Percentiles rank a stretch among this genome's conserved stretches.
These are phyloP conservation scores for Cheilosia vernalis DNA, from an alignment of 2,888 invertebrate genomes.

Conservation along the genomic window DNA sequence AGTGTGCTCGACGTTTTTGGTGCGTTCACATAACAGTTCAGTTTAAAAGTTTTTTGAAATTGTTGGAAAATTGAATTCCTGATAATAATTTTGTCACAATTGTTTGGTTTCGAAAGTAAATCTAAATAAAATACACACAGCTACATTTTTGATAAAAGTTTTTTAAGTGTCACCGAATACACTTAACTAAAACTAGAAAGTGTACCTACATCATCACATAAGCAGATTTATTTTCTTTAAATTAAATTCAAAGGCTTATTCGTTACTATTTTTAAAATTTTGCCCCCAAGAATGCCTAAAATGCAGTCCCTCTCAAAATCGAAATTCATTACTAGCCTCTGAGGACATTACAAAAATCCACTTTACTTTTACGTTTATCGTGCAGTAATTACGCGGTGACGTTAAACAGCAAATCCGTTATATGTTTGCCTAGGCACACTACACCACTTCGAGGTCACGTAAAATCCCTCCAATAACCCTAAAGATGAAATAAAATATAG, in stretches of 20 bases:
- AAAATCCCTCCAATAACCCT: slow-evolving; percentile 47
- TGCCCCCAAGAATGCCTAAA: neutral
- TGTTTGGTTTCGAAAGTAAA: too few species aligned
- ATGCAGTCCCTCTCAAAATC: slow-evolving; percentile 7
- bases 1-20: too few species aligned
- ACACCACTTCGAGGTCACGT: slow-evolving; percentile 60
- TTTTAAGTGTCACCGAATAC: too few species aligned
- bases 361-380: slow-evolving; percentile 60
- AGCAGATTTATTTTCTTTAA: too few species aligned
- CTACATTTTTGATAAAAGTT: too few species aligned
- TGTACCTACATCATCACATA: too few species aligned
- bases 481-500: slow-evolving; percentile 69
- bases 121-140: too few species aligned
- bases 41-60: too few species aligned
- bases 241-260: neutral
- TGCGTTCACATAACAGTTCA: too few species aligned
- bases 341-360: slow-evolving; percentile 27
- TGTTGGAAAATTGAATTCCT: too few species aligned
- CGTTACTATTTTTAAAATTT: neutral
- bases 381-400: slow-evolving; percentile 51
- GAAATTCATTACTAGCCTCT: slow-evolving; percentile 23
- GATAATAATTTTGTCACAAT: too few species aligned
- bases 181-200: too few species aligned
- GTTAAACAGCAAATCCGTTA: slow-evolving; percentile 38
- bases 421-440: slow-evolving; percentile 13